phyloP scores from a whole-genome alignment of 1,140 invertebrate species.

The Drosophila sproati region DNA sequence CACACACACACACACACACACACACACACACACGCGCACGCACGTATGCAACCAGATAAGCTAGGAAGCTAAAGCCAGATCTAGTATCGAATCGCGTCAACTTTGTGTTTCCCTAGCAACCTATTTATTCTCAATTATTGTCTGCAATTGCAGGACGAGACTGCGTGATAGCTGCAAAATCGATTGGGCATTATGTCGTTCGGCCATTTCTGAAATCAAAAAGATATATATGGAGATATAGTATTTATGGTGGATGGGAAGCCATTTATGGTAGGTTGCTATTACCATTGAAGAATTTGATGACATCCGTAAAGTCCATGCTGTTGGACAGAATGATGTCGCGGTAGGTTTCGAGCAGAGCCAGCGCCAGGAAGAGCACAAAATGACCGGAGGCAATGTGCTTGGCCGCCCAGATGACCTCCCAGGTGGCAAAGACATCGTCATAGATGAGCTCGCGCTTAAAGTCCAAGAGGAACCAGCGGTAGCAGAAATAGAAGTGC shows the following conservation, averaged over 20 bases:
- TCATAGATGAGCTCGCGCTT: conserved; percentile 94
- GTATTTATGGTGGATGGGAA: no score
- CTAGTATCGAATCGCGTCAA: neutral
- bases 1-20: conserved; percentile 1
- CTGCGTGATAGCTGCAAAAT: conserved; percentile 93
- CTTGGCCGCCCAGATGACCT: conserved; percentile 97
- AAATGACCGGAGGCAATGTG: conserved; percentile 94
- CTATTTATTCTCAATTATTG: conserved; percentile 95
- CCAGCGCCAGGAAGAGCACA: conserved; percentile 96
- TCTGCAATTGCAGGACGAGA: conserved; percentile 94
- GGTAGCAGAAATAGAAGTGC: conserved; percentile 98
- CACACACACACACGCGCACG: conserved; percentile 3
- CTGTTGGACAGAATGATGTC: conserved; percentile 97
- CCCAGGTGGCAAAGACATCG: conserved; percentile 97
- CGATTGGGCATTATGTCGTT: conserved; percentile 93
- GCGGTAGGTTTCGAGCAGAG: conserved; percentile 95
- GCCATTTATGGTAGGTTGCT: neutral
- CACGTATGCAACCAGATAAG: conserved; percentile 4
- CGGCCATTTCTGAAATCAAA: conserved; percentile 94
- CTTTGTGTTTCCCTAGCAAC: neutral
- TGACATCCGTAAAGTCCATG: conserved; percentile 99
- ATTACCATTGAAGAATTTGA: conserved; percentile 98
- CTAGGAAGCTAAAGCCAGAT: neutral
- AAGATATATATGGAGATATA: neutral
- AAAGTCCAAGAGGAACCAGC: conserved; percentile 93